Percentiles rank a stretch among this genome's conserved stretches.
Evolutionary conservation across 2,113 vertebrate species (phyloP).

Genomic region (Montifringilla adamsi): DNA sequence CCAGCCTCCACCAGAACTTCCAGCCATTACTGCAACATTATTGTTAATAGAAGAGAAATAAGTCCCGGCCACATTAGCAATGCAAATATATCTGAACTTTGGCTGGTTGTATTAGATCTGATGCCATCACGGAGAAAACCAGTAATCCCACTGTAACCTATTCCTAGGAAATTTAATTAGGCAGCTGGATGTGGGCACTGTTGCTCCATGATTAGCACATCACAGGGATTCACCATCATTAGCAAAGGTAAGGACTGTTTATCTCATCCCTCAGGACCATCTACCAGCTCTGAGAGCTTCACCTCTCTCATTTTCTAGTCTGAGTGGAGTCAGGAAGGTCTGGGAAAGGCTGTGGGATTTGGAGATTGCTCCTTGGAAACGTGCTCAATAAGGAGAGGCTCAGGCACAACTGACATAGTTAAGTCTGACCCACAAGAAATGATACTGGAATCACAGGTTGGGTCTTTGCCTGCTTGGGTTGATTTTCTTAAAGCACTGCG

Average conservation of each 20-base stretch:
- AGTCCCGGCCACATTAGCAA: background rate
- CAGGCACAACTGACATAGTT: accelerated
- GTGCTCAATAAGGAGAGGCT: background rate
- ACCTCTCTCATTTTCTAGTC: background rate
- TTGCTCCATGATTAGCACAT: background rate
- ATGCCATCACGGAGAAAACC: background rate
- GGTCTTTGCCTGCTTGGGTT: background rate
- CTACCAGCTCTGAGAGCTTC: background rate
- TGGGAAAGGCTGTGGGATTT: background rate
- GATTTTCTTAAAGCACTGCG: background rate
- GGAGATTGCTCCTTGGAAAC: background rate
- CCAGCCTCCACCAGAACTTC: background rate
- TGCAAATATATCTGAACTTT: background rate
- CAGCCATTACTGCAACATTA: background rate
- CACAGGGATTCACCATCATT: background rate
- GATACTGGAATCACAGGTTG: background rate
- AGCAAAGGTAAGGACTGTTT: background rate
- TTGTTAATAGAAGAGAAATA: background rate
- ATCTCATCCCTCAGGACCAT: background rate
- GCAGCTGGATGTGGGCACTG: accelerated
- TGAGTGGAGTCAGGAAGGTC: background rate
- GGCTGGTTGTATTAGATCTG: background rate
- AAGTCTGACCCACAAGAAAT: background rate
- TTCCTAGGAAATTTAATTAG: background rate
- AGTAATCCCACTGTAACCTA: background rate